phyloP scores from a whole-genome alignment of 2,113 vertebrate genomes.

The Pycnonotus jocosus region DNA sequence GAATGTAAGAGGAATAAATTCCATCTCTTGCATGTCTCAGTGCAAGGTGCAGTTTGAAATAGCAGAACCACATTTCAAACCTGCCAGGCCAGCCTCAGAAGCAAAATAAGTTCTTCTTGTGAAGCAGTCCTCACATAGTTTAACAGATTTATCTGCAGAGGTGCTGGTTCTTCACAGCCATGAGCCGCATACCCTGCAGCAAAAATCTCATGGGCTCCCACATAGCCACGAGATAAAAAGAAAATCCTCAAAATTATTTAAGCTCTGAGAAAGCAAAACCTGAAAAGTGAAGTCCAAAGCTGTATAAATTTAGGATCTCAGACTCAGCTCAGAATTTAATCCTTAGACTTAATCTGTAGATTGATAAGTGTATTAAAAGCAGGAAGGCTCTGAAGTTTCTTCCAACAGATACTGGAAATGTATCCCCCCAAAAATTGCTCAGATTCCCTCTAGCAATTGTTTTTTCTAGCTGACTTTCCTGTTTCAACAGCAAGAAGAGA shows the following conservation, averaged over 20 bases:
- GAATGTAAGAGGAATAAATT: neutral
- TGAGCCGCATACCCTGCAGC: neutral
- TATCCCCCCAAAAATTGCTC: neutral
- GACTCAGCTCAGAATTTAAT: neutral
- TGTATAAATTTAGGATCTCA: neutral
- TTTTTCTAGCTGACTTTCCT: neutral
- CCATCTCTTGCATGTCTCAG: neutral
- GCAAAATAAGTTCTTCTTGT: neutral
- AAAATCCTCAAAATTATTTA: neutral
- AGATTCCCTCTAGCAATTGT: neutral
- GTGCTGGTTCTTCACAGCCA: neutral
- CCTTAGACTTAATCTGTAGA: neutral
- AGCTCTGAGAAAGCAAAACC: neutral
- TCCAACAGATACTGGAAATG: neutral
- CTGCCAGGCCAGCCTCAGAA: neutral
- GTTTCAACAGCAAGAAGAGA: slow-evolving; percentile 9
- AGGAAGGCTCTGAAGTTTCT: neutral
- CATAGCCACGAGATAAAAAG: neutral
- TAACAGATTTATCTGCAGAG: neutral
- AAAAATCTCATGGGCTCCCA: neutral
- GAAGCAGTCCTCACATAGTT: neutral
- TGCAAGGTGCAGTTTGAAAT: neutral
- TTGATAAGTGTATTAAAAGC: neutral
- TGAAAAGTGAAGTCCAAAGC: neutral
- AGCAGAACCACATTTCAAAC: neutral